Conservation (phyloP, 2,888 invertebrate genomes). For the Campopleginae sp. region DNA sequence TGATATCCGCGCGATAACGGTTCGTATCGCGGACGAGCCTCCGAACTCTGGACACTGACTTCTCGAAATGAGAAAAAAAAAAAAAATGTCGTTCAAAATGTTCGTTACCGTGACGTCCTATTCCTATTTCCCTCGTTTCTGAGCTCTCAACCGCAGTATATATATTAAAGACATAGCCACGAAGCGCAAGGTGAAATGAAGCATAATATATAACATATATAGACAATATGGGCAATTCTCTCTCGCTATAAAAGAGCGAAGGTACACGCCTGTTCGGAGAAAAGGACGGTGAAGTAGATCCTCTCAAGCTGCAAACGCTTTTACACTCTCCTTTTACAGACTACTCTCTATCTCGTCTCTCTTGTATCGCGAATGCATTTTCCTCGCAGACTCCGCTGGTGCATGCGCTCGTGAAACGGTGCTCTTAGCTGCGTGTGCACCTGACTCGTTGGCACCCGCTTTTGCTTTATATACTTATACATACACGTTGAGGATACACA, state of each 20-base stretch:
- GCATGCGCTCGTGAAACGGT: conserved; percentile 65
- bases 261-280: conserved; percentile 59
- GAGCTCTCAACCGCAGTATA: conserved; percentile 27
- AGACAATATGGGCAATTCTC: conserved; percentile 3
- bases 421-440: conserved; percentile 64
- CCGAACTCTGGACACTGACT: conserved; percentile 28
- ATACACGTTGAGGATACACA: background rate
- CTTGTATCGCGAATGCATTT: conserved; percentile 24
- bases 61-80: background rate
- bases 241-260: conserved; percentile 36
- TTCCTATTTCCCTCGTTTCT: conserved; percentile 4
- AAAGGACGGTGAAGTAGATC: conserved; percentile 50
- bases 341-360: conserved; percentile 20
- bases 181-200: conserved; percentile 58
- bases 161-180: conserved; percentile 4
- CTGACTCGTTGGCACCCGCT: conserved; percentile 62
- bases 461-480: conserved; percentile 24
- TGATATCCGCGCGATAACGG: conserved; percentile 33
- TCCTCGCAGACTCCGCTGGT: conserved; percentile 46
- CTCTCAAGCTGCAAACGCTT: conserved; percentile 27
- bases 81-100: background rate
- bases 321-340: conserved; percentile 5
- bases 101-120: conserved; percentile 24
- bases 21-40: conserved; percentile 40
- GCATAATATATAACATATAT: conserved; percentile 50